A percentile compares a stretch with the other conserved stretches of the same genome.
Conservation (phyloP, 2,888 invertebrate species). For the Biston betularia region DNA sequence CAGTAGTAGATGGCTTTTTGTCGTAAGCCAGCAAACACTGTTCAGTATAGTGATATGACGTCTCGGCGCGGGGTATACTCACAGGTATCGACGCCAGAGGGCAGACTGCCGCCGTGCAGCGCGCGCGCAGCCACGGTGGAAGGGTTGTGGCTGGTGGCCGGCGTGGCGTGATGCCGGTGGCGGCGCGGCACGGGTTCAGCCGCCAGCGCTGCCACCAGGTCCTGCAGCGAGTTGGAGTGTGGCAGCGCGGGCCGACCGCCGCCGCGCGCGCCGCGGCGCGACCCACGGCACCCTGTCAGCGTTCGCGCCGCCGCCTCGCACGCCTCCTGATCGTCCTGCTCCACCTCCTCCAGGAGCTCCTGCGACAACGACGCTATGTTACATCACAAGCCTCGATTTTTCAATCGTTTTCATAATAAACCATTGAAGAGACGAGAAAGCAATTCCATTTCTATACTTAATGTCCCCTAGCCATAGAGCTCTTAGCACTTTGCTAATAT, state of each 20-base stretch:
- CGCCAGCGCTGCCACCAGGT: conserved; percentile 85
- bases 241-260: conserved; percentile 69
- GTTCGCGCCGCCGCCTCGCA: conserved; percentile 83
- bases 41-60: too few relatives aligned
- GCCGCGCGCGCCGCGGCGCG: conserved; percentile 69
- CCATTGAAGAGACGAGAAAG: neutral
- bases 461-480: too few relatives aligned
- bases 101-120: conserved; percentile 80
- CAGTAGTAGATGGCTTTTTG: too few relatives aligned
- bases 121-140: conserved; percentile 74
- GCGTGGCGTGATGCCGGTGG: conserved; percentile 58
- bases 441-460: neutral
- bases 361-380: conserved; percentile 56
- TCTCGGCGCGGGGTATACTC: conserved; percentile 37
- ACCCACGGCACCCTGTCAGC: conserved; percentile 68
- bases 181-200: conserved; percentile 70
- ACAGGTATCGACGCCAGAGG: conserved; percentile 81
- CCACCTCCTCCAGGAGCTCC: conserved; percentile 92
- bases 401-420: neutral
- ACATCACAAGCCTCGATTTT: neutral
- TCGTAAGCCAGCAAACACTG: too few relatives aligned
- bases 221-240: conserved; percentile 87
- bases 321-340: conserved; percentile 90
- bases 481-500: too few relatives aligned
- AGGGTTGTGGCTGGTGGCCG: conserved; percentile 54